Percentiles rank a stretch among this genome's conserved stretches.
These are phyloP conservation scores for Scolopax bukidnonensis DNA, from an alignment of 2,797 vertebrate genomes.

Conservation along the genomic window DNA sequence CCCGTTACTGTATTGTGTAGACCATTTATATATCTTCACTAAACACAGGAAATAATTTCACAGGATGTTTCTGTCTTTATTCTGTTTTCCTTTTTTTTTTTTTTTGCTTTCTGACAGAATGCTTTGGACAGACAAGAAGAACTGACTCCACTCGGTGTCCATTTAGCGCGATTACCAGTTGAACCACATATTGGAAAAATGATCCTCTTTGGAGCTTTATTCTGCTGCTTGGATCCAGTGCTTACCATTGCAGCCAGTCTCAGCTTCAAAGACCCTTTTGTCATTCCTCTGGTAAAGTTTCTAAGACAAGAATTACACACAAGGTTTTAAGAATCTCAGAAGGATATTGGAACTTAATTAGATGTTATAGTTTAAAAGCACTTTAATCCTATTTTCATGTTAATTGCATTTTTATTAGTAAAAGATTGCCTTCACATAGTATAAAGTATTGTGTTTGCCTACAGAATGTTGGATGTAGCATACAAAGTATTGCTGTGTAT, in stretches of 20 bases:
- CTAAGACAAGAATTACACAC: background rate
- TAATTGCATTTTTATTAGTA: background rate
- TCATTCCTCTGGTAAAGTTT: constrained; percentile 91
- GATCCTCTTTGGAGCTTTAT: constrained; percentile 95
- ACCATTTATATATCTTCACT: background rate
- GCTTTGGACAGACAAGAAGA: constrained; percentile 91
- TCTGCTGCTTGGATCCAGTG: constrained; percentile 94
- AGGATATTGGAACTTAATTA: background rate
- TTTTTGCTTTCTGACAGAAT: constrained; percentile 79
- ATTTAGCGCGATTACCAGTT: constrained; percentile 93
- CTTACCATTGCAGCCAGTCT: constrained; percentile 97
- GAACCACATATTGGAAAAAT: constrained; percentile 98
- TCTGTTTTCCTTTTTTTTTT: background rate
- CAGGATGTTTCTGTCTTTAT: fast-evolving
- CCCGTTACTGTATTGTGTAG: fast-evolving
- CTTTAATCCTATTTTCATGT: background rate
- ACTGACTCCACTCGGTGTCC: constrained; percentile 92
- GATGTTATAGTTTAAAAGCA: background rate
- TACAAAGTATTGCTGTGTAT: background rate
- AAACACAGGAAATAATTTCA: background rate
- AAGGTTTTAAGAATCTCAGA: background rate
- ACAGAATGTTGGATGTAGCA: background rate
- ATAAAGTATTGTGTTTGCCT: background rate
- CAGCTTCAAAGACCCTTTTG: constrained; percentile 99
- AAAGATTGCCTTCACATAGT: background rate